Base-by-base conservation (phyloP, 2,113 vertebrate species). In the Edolisoma coerulescens region DNA sequence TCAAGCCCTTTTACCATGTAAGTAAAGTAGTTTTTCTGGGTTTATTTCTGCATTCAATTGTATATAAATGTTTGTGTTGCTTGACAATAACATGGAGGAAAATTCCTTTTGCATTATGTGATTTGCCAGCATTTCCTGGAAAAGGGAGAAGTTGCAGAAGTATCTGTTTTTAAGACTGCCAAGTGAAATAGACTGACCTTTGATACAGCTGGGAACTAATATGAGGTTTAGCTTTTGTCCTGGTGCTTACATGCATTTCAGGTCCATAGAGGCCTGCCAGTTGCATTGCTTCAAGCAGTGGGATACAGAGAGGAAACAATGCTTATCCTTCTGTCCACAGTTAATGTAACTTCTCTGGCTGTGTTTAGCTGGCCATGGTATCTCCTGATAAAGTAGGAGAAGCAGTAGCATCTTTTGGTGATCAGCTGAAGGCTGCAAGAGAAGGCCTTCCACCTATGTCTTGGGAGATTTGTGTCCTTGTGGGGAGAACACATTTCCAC, bases 1-100 rank as follows among this genome's bases (percentile, higher is more conserved):
- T 99, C 45, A 98, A 81, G 41, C 99, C 99, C 1, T 10, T 83
- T 11, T 99, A 97, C 95, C 95, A 97, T 0, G 99, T 99, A 93
- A 98, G 99, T 98, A 77, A 93, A 98, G 99, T 98, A 77, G 44
- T 41, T 41, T 63, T 67, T 35, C 30, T 70, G 22, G 1, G 47
- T 85, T 76, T 57, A 44, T 65, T 73, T 44, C 27, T 70, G 3
- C 21, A 18, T 78, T 56, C 32, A 75, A 59, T 21, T 53, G 10
- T 45, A 21, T 32, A 14, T 3, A 33, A 32, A 28, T 45, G 1
- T 24, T 84, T 53, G 37, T 64, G 26, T 33, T 84, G 16, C 14
- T 91, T 84, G 17, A 84, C 7, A 8, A 0, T 32, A 53, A 68
- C 2, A 17, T 22, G 27, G 19, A 52, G 32, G 19, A 49, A 73